These are phyloP conservation scores for Oophaga sylvatica DNA, from an alignment of 2,797 vertebrate genomes.

Conservation along the genomic window DNA sequence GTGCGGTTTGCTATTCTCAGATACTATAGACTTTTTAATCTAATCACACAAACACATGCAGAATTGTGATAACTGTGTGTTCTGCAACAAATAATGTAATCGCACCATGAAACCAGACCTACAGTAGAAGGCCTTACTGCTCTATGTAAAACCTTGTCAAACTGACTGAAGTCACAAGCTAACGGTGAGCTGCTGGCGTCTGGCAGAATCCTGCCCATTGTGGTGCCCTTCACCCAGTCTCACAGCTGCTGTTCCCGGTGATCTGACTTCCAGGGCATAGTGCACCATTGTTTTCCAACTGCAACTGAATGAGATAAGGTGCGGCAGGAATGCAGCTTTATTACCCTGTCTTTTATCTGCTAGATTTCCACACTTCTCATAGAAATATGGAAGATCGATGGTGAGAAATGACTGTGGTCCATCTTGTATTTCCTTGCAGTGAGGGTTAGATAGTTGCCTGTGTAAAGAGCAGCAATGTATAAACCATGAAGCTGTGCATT, in stretches of 20 bases:
- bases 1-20: background rate
- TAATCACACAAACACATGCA: background rate
- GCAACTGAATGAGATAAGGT: constrained; percentile 33
- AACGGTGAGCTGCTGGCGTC: background rate
- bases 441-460: background rate
- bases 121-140: background rate
- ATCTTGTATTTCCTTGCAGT: background rate
- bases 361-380: background rate
- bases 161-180: background rate
- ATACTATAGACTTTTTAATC: background rate
- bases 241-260: constrained; percentile 15
- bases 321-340: constrained; percentile 20
- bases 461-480: background rate
- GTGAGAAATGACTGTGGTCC: too few species aligned
- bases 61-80: background rate
- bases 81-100: background rate
- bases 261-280: constrained; percentile 39
- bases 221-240: background rate
- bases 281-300: constrained; percentile 8
- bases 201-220: background rate
- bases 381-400: too few species aligned
- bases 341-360: background rate
- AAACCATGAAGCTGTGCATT: too few species aligned
- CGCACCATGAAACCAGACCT: background rate
- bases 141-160: background rate